phyloP scores from a whole-genome alignment of 2,888 invertebrate species.

The Patella ulyssiponensis region DNA sequence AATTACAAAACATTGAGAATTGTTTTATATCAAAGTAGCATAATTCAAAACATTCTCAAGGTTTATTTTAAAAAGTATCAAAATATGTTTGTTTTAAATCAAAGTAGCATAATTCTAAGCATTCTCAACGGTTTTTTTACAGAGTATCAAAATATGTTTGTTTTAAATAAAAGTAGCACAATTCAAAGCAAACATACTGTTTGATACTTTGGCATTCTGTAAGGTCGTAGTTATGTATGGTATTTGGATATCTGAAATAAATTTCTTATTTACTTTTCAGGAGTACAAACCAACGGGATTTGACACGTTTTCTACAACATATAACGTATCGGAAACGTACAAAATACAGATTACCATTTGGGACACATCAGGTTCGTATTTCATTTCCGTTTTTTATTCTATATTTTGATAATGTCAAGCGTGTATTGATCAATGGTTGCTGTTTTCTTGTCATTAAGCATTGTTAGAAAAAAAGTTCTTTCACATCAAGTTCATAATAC shows the following conservation, averaged over 20 bases:
- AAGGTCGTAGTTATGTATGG: too few relatives aligned
- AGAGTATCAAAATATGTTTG: background rate
- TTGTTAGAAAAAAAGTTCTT: too few relatives aligned
- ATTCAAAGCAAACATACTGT: background rate
- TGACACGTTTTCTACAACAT: slow-evolving; percentile 61
- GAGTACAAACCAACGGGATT: slow-evolving; percentile 63
- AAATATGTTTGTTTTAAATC: background rate
- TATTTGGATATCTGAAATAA: background rate
- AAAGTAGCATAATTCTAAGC: background rate
- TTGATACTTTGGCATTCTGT: too few relatives aligned
- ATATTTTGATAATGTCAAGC: too few relatives aligned
- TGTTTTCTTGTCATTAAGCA: too few relatives aligned
- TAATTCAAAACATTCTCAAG: too few relatives aligned
- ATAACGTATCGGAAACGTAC: slow-evolving; percentile 62
- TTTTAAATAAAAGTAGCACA: background rate
- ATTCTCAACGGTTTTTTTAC: background rate
- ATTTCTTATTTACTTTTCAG: slow-evolving; percentile 49
- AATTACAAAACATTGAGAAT: too few relatives aligned
- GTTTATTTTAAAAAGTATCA: background rate
- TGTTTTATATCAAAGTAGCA: too few relatives aligned
- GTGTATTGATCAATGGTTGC: too few relatives aligned
- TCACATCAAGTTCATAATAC: too few relatives aligned
- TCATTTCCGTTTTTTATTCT: too few relatives aligned
- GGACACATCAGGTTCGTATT: slow-evolving; percentile 61
- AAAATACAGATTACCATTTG: slow-evolving; percentile 65